Percentiles rank a stretch among this genome's conserved stretches.
Evolutionary conservation across 2,113 vertebrate species (phyloP).

Genomic region (Dasyornis broadbenti): DNA sequence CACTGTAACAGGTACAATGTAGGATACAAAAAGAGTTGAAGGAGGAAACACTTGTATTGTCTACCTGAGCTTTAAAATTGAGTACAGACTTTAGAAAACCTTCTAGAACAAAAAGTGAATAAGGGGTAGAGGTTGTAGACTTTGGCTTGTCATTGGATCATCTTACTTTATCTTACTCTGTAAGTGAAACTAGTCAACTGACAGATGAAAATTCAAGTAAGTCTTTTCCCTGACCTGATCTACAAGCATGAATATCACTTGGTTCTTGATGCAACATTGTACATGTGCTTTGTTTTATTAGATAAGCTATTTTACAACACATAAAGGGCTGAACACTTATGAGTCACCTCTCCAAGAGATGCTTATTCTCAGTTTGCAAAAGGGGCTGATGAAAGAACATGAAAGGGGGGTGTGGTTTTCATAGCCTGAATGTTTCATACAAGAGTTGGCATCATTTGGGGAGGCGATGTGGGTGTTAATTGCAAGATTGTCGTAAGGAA

Average conservation of each 20-base stretch:
- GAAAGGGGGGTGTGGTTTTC: neutral
- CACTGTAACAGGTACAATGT: neutral
- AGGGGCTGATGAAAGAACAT: neutral
- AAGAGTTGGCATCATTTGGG: neutral
- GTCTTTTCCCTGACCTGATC: neutral
- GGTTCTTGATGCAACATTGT: neutral
- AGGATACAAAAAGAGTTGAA: neutral
- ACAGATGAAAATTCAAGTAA: neutral
- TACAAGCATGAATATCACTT: neutral
- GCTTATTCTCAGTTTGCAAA: neutral
- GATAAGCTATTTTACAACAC: neutral
- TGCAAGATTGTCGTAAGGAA: neutral
- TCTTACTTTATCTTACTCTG: neutral
- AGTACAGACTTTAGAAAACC: neutral
- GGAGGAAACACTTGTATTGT: neutral
- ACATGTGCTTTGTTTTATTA: neutral
- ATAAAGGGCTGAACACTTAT: neutral
- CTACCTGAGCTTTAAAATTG: neutral
- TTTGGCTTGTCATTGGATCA: neutral
- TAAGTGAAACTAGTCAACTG: neutral
- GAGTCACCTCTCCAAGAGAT: neutral
- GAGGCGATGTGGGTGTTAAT: neutral
- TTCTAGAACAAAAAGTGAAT: neutral
- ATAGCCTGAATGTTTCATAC: neutral
- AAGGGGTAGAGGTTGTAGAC: neutral